Conservation (phyloP, 2,113 vertebrate genomes). For the Oryzias woworae region DNA sequence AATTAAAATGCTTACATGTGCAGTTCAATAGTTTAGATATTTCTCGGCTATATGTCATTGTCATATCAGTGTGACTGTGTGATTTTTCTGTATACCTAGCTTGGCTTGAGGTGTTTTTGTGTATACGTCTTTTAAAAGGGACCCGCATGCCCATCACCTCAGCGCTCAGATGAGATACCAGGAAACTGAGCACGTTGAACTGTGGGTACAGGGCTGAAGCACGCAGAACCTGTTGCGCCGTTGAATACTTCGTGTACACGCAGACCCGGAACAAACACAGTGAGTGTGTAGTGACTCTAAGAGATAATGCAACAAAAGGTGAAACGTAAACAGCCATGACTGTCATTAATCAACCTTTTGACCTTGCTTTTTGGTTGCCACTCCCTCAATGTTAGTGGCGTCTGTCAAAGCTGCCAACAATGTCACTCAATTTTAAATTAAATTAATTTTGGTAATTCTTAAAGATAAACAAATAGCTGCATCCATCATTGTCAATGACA, state of each 20-base stretch:
- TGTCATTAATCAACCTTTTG: constrained; percentile 69
- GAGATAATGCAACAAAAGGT: constrained; percentile 67
- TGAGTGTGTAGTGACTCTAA: constrained; percentile 7
- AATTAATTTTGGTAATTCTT: no score
- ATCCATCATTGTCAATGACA: no score
- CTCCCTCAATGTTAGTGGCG: constrained; percentile 42
- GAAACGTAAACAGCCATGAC: constrained; percentile 53
- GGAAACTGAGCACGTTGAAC: constrained; percentile 8
- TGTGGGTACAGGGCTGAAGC: constrained; percentile 16
- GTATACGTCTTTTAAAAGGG: neutral
- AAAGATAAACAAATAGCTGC: no score
- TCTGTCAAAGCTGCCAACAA: constrained; percentile 50
- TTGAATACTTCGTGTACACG: constrained; percentile 18
- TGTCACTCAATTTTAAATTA: no score
- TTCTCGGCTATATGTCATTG: neutral
- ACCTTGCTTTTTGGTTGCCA: constrained; percentile 46
- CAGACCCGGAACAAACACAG: constrained; percentile 16
- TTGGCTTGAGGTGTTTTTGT: neutral
- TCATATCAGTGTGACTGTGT: neutral
- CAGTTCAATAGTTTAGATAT: no score
- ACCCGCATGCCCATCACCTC: neutral
- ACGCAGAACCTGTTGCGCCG: constrained; percentile 48
- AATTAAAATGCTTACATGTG: no score
- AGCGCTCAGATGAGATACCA: constrained; percentile 24
- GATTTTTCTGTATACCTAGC: neutral